These are phyloP conservation scores for Ctenomys sociabilis DNA, from an alignment of 2,113 vertebrate species.

Conservation along the genomic window DNA sequence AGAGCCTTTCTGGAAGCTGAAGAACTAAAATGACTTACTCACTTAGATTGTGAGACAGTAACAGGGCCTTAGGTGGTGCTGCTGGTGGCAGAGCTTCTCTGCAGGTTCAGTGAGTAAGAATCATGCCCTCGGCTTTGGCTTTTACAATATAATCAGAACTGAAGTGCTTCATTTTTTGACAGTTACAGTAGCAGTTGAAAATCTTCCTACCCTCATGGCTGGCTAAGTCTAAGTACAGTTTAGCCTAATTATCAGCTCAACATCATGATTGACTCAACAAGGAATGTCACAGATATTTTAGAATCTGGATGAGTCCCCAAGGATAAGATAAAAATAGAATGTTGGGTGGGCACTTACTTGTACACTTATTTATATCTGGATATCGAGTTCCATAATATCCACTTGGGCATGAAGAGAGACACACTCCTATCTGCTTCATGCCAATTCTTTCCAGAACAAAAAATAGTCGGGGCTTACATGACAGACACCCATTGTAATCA, in stretches of 20 bases:
- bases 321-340: slow-evolving; percentile 71
- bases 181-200: not conserved
- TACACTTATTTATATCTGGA: slow-evolving; percentile 97
- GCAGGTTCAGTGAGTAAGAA: not conserved
- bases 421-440: slow-evolving; percentile 98
- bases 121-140: not conserved
- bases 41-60: not conserved
- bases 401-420: slow-evolving; percentile 96
- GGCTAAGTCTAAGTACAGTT: not conserved
- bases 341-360: slow-evolving; percentile 91
- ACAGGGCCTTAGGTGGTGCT: not conserved
- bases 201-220: not conserved
- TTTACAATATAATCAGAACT: not conserved
- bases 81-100: not conserved
- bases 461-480: slow-evolving; percentile 98
- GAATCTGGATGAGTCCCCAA: slow-evolving; percentile 52
- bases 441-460: slow-evolving; percentile 98
- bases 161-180: not conserved
- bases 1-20: slow-evolving; percentile 1
- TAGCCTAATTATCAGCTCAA: slow-evolving; percentile 29
- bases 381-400: slow-evolving; percentile 97
- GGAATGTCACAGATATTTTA: slow-evolving; percentile 25
- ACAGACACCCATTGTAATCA: slow-evolving; percentile 98
- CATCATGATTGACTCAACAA: slow-evolving; percentile 9
- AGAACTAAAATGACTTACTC: slow-evolving; percentile 17